Conservation (phyloP, 2,113 vertebrate genomes). For the Hippopotamus amphibius region DNA sequence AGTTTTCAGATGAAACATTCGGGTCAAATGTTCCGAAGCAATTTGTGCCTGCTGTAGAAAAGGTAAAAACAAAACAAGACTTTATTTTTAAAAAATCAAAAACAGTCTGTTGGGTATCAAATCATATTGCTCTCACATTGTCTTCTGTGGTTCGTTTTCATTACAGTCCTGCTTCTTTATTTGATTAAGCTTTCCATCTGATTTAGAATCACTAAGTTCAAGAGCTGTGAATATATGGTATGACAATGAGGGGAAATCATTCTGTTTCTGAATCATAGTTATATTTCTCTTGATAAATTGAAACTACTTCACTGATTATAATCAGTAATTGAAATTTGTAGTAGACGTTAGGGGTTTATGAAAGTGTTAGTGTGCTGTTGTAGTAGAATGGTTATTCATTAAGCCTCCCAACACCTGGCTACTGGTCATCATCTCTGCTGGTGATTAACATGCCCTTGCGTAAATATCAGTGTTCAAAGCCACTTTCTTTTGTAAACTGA, state of each 20-base stretch:
- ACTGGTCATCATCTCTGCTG: not conserved
- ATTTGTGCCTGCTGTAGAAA: conserved; percentile 95
- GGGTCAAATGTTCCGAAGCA: conserved; percentile 97
- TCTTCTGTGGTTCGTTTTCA: not conserved
- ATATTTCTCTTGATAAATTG: not conserved
- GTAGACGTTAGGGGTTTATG: not conserved
- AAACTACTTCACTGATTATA: not conserved
- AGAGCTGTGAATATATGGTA: not conserved
- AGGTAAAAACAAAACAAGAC: conserved; percentile 84
- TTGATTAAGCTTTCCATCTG: not conserved
- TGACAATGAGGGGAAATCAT: not conserved
- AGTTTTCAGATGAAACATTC: conserved; percentile 95
- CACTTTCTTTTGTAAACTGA: conserved; percentile 12
- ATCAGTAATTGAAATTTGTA: not conserved
- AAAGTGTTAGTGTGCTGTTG: not conserved
- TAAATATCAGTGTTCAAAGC: not conserved
- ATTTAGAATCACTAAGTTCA: not conserved
- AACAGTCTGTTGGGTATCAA: not conserved
- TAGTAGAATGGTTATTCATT: not conserved
- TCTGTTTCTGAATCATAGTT: not conserved
- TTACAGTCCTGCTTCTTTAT: not conserved
- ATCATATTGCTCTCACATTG: accelerated
- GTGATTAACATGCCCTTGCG: not conserved
- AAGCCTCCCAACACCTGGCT: not conserved
- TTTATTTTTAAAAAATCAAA: not conserved